phyloP scores from a whole-genome alignment of 2,113 vertebrate species.

The Felis catus region DNA sequence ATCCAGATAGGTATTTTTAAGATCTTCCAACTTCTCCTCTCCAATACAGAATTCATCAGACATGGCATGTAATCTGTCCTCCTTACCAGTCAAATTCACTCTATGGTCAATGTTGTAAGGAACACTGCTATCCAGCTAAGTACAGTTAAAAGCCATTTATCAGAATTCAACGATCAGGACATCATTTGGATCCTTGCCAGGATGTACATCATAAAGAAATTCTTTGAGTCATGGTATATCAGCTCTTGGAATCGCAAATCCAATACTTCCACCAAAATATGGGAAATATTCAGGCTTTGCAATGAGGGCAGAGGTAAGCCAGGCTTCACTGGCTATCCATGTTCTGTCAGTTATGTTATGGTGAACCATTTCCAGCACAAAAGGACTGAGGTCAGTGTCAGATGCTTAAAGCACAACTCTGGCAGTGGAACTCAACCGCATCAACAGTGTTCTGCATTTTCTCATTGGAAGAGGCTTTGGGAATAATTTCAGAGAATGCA shows the following conservation, averaged over 20 bases:
- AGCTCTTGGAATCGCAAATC: conserved; percentile 87
- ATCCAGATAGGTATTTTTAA: conserved; percentile 89
- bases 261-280: conserved; percentile 88
- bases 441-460: conserved; percentile 85
- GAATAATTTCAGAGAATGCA: conserved; percentile 90
- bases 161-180: conserved; percentile 90
- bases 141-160: conserved; percentile 91
- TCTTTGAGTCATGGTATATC: conserved; percentile 85
- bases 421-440: conserved; percentile 84
- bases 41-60: conserved; percentile 85
- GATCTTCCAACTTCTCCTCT: conserved; percentile 81
- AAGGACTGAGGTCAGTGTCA: conserved; percentile 89
- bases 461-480: conserved; percentile 85
- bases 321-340: conserved; percentile 91
- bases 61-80: conserved; percentile 52
- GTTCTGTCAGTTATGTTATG: conserved; percentile 89
- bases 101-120: conserved; percentile 75
- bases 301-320: conserved; percentile 90
- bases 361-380: conserved; percentile 84
- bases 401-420: conserved; percentile 91
- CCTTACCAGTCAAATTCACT: conserved; percentile 69
- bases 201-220: conserved; percentile 86
- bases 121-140: conserved; percentile 78
- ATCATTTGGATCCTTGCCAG: conserved; percentile 79
- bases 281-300: conserved; percentile 84